Evolutionary conservation across 2,888 invertebrate species (phyloP).

Genomic region (Craniophora ligustri): DNA sequence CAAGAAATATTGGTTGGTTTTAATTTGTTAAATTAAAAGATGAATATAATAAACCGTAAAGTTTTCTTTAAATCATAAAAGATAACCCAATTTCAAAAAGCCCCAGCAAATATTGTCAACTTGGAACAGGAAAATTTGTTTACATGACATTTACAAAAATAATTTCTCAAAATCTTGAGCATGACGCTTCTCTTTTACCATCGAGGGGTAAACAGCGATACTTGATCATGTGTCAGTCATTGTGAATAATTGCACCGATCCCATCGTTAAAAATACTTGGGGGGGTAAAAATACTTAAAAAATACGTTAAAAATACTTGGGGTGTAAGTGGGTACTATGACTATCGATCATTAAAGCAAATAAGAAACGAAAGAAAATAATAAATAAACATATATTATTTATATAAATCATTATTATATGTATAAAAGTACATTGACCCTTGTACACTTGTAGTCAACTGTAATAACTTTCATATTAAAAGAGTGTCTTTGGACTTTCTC

Average conservation of each 20-base stretch:
- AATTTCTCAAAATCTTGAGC: conserved; percentile 12
- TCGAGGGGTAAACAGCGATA: conserved; percentile 18
- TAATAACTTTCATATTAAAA: no score
- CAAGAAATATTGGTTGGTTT: no score
- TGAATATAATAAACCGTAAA: not conserved
- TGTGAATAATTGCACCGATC: conserved; percentile 42
- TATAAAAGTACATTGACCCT: no score
- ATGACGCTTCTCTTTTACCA: not conserved
- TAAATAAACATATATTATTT: no score
- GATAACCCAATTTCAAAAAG: not conserved
- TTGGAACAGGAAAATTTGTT: conserved; percentile 8
- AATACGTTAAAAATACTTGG: conserved; percentile 19
- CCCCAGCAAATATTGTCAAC: not conserved
- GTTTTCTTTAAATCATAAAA: not conserved
- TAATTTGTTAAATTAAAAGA: not conserved
- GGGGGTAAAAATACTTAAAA: no score
- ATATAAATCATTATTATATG: no score
- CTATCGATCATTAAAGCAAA: no score
- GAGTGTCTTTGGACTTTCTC: no score
- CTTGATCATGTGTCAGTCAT: conserved; percentile 49
- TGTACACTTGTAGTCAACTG: no score
- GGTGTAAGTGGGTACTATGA: conserved; percentile 35
- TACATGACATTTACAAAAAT: conserved; percentile 21
- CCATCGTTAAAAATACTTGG: conserved; percentile 16
- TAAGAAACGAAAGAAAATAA: no score